Conservation (phyloP, 1,140 invertebrate species). For the Doryteuthis pealeii region DNA sequence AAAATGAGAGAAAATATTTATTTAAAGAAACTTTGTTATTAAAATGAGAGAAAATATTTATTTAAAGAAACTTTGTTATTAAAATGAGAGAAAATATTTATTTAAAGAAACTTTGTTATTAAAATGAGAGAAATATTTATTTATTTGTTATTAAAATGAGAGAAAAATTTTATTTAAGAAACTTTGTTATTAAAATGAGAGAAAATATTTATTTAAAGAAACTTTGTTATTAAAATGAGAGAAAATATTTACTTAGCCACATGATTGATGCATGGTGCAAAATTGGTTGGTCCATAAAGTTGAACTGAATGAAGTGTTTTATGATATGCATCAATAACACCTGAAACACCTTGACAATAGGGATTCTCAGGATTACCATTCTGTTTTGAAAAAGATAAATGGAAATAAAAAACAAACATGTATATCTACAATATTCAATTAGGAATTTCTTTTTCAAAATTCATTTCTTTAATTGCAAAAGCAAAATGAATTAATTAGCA, state of each 20-base stretch:
- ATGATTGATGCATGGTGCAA: slow-evolving; percentile 62
- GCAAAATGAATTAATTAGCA: background rate
- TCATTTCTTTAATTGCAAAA: background rate
- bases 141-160: too few species aligned
- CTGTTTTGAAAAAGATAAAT: slow-evolving; percentile 37
- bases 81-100: too few species aligned
- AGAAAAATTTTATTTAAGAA: too few species aligned
- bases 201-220: too few species aligned
- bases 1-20: too few species aligned
- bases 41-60: too few species aligned
- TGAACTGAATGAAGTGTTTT: slow-evolving; percentile 59
- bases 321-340: slow-evolving; percentile 62
- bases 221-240: too few species aligned
- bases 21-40: too few species aligned
- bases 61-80: too few species aligned
- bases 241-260: slow-evolving; percentile 46
- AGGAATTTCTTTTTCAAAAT: background rate
- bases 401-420: background rate
- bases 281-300: slow-evolving; percentile 64
- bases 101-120: too few species aligned
- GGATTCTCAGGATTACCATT: slow-evolving; percentile 66
- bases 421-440: background rate
- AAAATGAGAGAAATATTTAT: too few species aligned
- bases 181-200: too few species aligned
- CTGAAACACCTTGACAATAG: slow-evolving; percentile 64